Conservation (phyloP, 2,888 invertebrate genomes). For the Chalcis sispes region DNA sequence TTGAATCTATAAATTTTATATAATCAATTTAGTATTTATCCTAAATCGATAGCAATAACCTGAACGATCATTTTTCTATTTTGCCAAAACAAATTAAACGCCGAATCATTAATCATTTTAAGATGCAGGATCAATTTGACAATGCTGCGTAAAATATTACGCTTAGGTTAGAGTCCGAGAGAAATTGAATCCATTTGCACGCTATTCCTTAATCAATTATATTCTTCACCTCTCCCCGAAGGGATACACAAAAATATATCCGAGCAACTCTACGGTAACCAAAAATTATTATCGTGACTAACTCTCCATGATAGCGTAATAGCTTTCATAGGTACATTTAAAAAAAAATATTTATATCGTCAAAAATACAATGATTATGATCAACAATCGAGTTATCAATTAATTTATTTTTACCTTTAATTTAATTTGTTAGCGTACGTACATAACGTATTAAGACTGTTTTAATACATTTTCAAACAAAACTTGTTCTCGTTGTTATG, state of each 20-base stretch:
- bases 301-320: conserved; percentile 21
- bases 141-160: conserved; percentile 39
- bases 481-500: no score
- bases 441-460: no score
- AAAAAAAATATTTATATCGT: neutral
- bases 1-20: no score
- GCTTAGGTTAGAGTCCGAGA: conserved; percentile 29
- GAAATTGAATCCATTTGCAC: conserved; percentile 52
- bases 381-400: no score
- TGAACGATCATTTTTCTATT: conserved; percentile 31
- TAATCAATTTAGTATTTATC: no score
- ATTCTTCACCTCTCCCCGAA: conserved; percentile 30
- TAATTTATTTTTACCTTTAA: no score
- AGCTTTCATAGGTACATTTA: neutral
- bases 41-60: conserved; percentile 16
- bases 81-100: conserved; percentile 51
- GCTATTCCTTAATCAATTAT: conserved; percentile 55
- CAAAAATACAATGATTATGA: no score
- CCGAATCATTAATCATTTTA: conserved; percentile 39
- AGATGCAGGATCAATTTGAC: conserved; percentile 46
- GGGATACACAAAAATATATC: conserved; percentile 25
- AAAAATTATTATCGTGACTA: conserved; percentile 32
- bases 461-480: no score
- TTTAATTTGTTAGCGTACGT: no score
- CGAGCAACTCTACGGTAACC: conserved; percentile 26